Conservation (phyloP, 2,797 vertebrate genomes). For the Pipistrellus kuhlii region DNA sequence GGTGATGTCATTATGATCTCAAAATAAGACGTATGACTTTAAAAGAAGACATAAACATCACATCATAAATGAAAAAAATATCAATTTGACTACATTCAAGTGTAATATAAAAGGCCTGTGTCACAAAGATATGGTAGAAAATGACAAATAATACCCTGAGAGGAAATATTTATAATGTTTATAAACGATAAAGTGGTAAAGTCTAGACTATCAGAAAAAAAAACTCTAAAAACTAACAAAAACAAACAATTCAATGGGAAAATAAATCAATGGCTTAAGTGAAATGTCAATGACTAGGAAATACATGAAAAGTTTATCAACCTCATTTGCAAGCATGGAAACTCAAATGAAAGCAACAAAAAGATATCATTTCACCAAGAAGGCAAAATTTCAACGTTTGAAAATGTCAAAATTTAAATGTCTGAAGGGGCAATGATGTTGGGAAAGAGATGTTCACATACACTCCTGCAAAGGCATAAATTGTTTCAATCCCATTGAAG, state of each 20-base stretch:
- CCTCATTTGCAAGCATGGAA: background rate
- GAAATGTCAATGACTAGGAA: background rate
- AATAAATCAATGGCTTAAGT: background rate
- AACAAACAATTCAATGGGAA: slow-evolving; percentile 7
- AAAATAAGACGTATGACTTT: slow-evolving; percentile 18
- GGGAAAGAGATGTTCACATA: background rate
- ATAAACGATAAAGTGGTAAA: slow-evolving; percentile 12
- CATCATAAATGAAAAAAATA: background rate
- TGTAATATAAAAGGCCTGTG: slow-evolving; percentile 35
- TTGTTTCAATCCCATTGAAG: slow-evolving; percentile 1
- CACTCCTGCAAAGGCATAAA: background rate
- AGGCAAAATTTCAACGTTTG: slow-evolving; percentile 41
- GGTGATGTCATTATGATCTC: background rate
- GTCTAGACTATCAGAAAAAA: background rate
- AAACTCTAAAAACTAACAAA: slow-evolving; percentile 2
- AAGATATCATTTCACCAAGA: slow-evolving; percentile 27
- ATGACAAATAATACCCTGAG: background rate
- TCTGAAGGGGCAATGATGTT: background rate
- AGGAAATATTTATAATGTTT: slow-evolving; percentile 24
- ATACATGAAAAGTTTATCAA: slow-evolving; percentile 17
- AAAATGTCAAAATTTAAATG: background rate
- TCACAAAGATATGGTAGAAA: background rate
- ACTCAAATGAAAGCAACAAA: slow-evolving; percentile 33
- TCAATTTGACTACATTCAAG: background rate
- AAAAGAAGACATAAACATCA: background rate